Conservation (phyloP, 2,888 invertebrate species). For the Andrena minutula region DNA sequence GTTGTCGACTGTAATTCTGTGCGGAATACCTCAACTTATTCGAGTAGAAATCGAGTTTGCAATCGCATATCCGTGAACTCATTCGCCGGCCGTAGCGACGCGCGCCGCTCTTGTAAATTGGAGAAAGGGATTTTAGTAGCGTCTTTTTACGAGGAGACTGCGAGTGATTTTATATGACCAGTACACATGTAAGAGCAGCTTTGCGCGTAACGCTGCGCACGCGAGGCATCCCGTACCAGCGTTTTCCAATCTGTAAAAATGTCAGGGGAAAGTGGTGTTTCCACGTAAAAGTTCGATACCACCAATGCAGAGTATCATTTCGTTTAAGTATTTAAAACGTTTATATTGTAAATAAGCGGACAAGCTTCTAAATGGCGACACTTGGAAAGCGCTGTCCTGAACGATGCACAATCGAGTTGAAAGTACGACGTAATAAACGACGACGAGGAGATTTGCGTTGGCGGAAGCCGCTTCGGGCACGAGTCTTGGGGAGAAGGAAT, state of each 20-base stretch:
- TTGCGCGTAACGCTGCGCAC: constrained; percentile 8
- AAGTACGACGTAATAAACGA: constrained; percentile 49
- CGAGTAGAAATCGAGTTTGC: constrained; percentile 30
- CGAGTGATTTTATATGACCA: constrained; percentile 34
- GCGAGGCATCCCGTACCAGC: constrained; percentile 1
- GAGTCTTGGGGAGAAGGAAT: constrained; percentile 9
- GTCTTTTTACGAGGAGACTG: constrained; percentile 24
- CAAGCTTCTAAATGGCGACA: constrained; percentile 10
- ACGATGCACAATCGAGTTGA: constrained; percentile 53
- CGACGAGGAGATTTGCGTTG: constrained; percentile 14
- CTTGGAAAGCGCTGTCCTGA: constrained; percentile 29
- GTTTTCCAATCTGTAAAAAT: constrained; percentile 31
- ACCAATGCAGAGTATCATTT: constrained; percentile 10
- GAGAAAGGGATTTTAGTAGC: constrained; percentile 38
- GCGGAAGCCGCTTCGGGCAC: background rate
- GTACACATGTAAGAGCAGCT: constrained; percentile 21
- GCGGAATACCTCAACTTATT: constrained; percentile 63
- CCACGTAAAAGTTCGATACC: constrained; percentile 8
- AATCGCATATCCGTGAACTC: constrained; percentile 7
- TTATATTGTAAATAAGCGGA: constrained; percentile 42
- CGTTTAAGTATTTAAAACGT: constrained; percentile 1
- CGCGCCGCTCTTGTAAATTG: constrained; percentile 9
- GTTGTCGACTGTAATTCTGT: constrained; percentile 31
- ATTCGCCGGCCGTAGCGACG: constrained; percentile 3
- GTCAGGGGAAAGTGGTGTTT: background rate